phyloP scores from a whole-genome alignment of 2,113 vertebrate genomes.

The Coptodon rendalli region DNA sequence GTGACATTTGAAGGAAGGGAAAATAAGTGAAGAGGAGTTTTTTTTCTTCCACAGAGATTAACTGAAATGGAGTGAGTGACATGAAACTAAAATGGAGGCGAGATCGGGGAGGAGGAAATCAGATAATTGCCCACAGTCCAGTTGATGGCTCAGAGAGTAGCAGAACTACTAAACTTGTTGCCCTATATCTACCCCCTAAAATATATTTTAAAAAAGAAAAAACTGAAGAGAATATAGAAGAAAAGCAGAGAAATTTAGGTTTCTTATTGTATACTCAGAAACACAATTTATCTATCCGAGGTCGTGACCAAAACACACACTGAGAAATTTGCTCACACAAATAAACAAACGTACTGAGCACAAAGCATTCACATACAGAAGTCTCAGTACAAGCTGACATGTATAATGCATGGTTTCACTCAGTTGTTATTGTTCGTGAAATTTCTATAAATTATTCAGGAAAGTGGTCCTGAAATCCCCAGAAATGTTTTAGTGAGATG shows the following conservation, averaged over 20 bases:
- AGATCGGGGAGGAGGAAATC: conserved; percentile 41
- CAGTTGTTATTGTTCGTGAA: conserved; percentile 56
- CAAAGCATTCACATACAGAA: background rate
- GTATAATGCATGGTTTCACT: conserved; percentile 49
- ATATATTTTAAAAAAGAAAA: background rate
- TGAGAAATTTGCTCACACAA: background rate
- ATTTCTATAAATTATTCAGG: conserved; percentile 63
- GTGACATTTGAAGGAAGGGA: conserved; percentile 36
- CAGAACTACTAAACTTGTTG: conserved; percentile 8
- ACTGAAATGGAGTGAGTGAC: conserved; percentile 50
- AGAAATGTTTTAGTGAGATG: conserved; percentile 54
- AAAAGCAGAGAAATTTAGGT: background rate
- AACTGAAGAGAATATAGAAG: background rate
- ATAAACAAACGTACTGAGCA: conserved; percentile 6
- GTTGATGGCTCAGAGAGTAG: conserved; percentile 23
- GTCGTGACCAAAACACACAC: background rate
- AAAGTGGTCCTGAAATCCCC: conserved; percentile 40
- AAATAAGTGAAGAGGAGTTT: conserved; percentile 2
- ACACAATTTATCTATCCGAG: background rate
- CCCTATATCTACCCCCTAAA: background rate
- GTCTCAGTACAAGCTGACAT: conserved; percentile 30
- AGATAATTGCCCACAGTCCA: conserved; percentile 40
- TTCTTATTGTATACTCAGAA: background rate
- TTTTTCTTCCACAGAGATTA: conserved; percentile 24
- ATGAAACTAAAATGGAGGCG: conserved; percentile 41